Base-by-base conservation (phyloP, 92 coral and sea anemone genomes). In the Zoanthus gigantus region DNA sequence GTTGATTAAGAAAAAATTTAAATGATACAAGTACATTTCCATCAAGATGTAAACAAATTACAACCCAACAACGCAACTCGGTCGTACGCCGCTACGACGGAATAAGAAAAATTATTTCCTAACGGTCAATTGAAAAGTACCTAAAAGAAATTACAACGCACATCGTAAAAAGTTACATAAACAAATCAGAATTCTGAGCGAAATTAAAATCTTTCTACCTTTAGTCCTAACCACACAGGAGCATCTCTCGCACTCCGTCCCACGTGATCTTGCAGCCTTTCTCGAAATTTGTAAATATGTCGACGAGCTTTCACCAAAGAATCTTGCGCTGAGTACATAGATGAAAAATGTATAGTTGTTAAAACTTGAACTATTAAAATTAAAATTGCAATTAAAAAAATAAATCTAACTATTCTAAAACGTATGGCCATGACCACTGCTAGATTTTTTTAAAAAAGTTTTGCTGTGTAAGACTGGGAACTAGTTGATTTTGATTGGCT, bases 301-400 rank as follows among this genome's bases (percentile, higher is more conserved):
- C 78, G 91, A 32, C 87, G 85, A 61, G 92, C 91, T 82, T 77
- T 79, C 4, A 89, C 81, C 2, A 89, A 87, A 73, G 92, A 95
- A 12, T 95, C 95, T 42, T 94, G 98, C 4, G 93, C 88, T 89
- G 95, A 92, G 88, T 96, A 88, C 88, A 66, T 95, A 28, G 99
- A 97, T 37, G 99, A 97, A 81, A 97, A 97, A 86, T 95, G 94
- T 18, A 97, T 84, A 14, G 97, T 91, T 60, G 98, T 90, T 74
- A 95, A 88, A 17, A 97, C 93, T 80, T 97, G 99, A 50, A 97
- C 94, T 10, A 97, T 53, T 44, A 94, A 93, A 69, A 97, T 93
- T 11, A 95, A 91, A 72, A 85, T 94, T 48, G 91, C 94, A 28
- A 97, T 89, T 84, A 90, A 96, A 52, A 97, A 60, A 28, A 97